Evolutionary conservation across 23 tunicate genomes (phyloP).

Genomic region (Aplidium turbinatum): DNA sequence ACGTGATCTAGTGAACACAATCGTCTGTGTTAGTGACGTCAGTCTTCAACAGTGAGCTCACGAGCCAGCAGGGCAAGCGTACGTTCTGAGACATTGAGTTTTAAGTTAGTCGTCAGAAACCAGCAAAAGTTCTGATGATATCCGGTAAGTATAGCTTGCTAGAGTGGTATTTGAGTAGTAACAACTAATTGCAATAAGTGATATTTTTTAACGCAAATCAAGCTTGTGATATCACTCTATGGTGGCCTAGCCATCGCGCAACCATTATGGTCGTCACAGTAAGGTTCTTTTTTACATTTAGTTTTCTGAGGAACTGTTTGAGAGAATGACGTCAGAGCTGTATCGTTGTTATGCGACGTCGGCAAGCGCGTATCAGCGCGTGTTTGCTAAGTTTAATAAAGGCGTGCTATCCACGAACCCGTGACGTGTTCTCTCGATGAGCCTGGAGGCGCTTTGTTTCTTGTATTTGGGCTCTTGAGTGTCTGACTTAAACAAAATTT

Average conservation of each 20-base stretch:
- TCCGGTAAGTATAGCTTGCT: constrained; percentile 44
- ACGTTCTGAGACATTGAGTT: constrained; percentile 9
- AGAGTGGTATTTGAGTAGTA: neutral
- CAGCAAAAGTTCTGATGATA: constrained; percentile 37
- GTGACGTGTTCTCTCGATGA: constrained; percentile 44
- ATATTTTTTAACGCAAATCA: neutral
- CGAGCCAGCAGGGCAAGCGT: constrained; percentile 26
- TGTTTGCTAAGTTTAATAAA: neutral
- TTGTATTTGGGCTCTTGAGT: constrained; percentile 2
- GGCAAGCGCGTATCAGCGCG: constrained; percentile 34
- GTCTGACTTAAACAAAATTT: neutral
- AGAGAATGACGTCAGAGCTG: constrained; percentile 71
- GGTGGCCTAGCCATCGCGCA: neutral
- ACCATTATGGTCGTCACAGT: constrained; percentile 18
- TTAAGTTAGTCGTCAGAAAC: neutral
- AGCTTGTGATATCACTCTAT: too few relatives aligned
- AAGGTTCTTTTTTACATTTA: neutral
- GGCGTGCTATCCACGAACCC: constrained; percentile 17
- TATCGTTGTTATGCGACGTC: constrained; percentile 61
- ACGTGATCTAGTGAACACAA: constrained; percentile 75
- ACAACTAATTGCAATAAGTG: neutral
- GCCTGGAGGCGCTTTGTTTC: constrained; percentile 30
- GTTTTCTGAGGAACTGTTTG: constrained; percentile 9
- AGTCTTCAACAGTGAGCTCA: constrained; percentile 79
- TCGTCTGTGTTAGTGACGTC: constrained; percentile 78